Conservation (phyloP, 2,797 vertebrate species). For the Alfaro cultratus region DNA sequence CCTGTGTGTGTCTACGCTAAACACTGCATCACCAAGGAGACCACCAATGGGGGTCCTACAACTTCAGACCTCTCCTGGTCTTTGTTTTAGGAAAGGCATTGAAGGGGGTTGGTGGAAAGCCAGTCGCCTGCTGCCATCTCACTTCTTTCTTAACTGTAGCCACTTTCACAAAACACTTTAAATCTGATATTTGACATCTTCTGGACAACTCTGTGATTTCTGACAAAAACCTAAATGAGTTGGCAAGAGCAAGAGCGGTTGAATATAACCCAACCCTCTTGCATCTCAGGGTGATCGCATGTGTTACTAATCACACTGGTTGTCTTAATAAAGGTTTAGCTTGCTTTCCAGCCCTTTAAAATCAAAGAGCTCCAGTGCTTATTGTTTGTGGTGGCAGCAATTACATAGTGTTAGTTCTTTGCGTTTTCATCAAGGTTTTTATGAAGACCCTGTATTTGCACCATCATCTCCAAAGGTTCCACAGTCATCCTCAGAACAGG, state of each 20-base stretch:
- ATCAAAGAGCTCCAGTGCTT: not conserved
- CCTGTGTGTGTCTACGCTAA: slow-evolving; percentile 65
- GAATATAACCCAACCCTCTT: not conserved
- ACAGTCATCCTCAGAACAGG: not conserved
- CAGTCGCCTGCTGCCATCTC: slow-evolving; percentile 31
- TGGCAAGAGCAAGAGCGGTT: no score
- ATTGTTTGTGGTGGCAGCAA: not conserved
- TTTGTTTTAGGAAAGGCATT: slow-evolving; percentile 1
- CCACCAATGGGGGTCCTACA: slow-evolving; percentile 46
- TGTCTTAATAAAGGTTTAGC: not conserved
- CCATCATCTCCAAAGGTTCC: not conserved
- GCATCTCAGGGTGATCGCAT: not conserved
- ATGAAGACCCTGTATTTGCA: not conserved
- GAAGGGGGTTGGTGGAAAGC: slow-evolving; percentile 1
- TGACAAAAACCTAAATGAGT: no score
- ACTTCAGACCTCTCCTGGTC: slow-evolving; percentile 29
- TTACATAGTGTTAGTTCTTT: not conserved
- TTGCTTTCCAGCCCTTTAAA: not conserved
- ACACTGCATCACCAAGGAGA: slow-evolving; percentile 68
- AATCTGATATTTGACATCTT: not conserved
- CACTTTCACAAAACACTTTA: not conserved
- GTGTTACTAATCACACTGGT: not conserved
- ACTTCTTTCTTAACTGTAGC: slow-evolving; percentile 21
- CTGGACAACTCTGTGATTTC: not conserved
- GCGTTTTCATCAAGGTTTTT: not conserved